A percentile compares a stretch with the other conserved stretches of the same genome.
Conservation (phyloP, 2,113 vertebrate species). For the Pedionomus torquatus region DNA sequence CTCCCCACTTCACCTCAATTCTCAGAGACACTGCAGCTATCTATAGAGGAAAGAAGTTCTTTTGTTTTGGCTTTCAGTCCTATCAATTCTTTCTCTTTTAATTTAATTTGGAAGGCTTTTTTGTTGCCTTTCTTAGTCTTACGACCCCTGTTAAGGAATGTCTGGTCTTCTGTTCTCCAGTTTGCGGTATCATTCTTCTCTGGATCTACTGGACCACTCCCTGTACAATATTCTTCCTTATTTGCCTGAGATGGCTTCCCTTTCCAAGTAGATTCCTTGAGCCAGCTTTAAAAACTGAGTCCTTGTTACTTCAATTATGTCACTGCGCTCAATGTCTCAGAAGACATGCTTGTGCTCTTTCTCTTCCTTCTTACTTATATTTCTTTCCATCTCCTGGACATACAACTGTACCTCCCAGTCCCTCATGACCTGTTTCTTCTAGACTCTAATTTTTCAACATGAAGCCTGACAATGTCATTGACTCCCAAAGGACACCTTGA, state of each 20-base stretch:
- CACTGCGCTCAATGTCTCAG: neutral
- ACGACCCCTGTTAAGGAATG: neutral
- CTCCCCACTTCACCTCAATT: neutral
- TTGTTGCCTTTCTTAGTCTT: neutral
- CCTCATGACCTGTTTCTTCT: neutral
- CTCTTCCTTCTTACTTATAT: neutral
- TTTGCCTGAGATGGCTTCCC: neutral
- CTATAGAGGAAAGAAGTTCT: neutral
- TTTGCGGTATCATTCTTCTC: neutral
- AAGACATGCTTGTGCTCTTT: neutral
- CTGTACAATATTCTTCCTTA: neutral
- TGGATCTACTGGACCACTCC: neutral
- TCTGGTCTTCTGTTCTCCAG: neutral
- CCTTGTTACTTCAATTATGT: neutral
- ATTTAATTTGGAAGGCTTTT: neutral
- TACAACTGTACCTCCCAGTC: neutral
- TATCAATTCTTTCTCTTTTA: neutral
- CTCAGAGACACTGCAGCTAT: neutral
- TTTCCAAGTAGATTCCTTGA: neutral
- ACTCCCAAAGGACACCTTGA: neutral
- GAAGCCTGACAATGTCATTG: neutral
- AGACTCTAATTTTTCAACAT: neutral
- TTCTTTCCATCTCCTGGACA: neutral
- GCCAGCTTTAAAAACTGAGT: neutral
- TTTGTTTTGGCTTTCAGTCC: neutral